Conservation (phyloP, 2,113 vertebrate species). For the Dicentrarchus labrax region DNA sequence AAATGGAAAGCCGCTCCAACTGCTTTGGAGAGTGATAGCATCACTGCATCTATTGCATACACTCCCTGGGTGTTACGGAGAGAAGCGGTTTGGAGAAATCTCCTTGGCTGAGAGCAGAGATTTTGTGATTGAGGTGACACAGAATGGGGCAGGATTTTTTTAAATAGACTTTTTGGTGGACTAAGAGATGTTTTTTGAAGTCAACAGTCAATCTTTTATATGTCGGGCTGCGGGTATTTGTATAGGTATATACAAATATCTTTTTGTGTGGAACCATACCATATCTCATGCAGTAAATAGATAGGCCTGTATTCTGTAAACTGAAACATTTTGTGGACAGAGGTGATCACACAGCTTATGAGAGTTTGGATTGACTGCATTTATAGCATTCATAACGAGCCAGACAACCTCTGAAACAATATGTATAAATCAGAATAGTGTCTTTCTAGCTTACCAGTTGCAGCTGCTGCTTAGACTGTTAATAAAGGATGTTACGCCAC, state of each 20-base stretch:
- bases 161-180: constrained; percentile 12
- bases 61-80: constrained; percentile 34
- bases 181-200: not conserved
- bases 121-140: constrained; percentile 39
- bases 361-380: constrained; percentile 2
- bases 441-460: too few species aligned
- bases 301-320: not conserved
- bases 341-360: not conserved
- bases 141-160: not conserved
- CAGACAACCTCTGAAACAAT: not conserved
- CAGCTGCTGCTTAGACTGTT: constrained; percentile 14
- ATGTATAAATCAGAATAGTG: not conserved
- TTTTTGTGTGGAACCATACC: not conserved
- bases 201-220: not conserved
- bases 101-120: constrained; percentile 36
- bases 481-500: not conserved
- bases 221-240: constrained; percentile 2
- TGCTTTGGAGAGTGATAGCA: constrained; percentile 53
- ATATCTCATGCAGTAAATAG: not conserved
- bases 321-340: not conserved
- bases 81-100: constrained; percentile 39
- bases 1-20: constrained; percentile 58
- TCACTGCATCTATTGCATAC: constrained; percentile 47
- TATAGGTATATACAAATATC: not conserved
- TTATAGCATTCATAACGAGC: not conserved